Evolutionary conservation across 2,113 vertebrate genomes (phyloP).

Genomic region (Micromys minutus): DNA sequence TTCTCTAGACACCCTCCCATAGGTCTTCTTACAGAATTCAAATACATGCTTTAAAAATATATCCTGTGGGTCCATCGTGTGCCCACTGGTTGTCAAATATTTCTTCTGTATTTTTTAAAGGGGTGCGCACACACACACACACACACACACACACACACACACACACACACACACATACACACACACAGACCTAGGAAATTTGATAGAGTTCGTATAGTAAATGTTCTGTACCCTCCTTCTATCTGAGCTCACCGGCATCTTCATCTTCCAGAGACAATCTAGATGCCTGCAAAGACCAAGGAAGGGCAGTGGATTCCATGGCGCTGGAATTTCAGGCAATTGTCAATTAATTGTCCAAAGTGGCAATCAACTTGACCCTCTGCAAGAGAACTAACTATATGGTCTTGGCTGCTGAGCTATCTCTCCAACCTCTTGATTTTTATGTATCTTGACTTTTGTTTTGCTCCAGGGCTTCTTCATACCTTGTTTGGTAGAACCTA

Average conservation of each 20-base stretch:
- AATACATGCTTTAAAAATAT: background rate
- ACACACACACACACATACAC: too few relatives aligned
- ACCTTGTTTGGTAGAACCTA: background rate
- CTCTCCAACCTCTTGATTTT: background rate
- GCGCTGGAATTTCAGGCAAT: background rate
- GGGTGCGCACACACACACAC: too few relatives aligned
- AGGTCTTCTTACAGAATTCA: slow-evolving; percentile 13
- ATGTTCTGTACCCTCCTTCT: background rate
- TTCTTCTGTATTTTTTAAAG: background rate
- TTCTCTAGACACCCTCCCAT: background rate
- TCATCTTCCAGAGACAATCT: background rate
- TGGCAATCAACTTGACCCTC: background rate
- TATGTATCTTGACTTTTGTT: background rate
- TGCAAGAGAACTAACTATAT: background rate
- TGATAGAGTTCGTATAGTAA: background rate
- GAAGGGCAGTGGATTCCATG: background rate
- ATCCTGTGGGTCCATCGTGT: background rate
- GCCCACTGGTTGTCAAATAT: background rate
- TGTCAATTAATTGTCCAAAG: background rate
- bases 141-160: too few relatives aligned
- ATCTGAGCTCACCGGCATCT: background rate
- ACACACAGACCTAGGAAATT: too few relatives aligned
- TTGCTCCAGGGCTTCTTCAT: background rate
- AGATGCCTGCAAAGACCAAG: background rate
- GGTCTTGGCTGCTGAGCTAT: too few relatives aligned